phyloP scores from a whole-genome alignment of 1,140 invertebrate genomes.

The Drosophila teissieri region DNA sequence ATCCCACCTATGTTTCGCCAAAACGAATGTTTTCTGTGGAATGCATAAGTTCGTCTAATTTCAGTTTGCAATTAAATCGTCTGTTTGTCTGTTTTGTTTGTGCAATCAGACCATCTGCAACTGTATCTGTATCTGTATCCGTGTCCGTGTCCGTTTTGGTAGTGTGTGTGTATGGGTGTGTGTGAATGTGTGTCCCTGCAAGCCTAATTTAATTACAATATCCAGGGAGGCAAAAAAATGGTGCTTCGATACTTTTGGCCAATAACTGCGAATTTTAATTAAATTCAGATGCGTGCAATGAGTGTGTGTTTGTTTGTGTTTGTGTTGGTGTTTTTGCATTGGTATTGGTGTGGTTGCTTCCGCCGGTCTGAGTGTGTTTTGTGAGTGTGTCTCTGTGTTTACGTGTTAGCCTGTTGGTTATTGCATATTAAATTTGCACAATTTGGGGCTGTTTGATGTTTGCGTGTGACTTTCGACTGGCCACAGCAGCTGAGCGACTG shows the following conservation, averaged over 20 bases:
- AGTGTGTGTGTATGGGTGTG: not conserved
- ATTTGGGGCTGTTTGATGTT: constrained; percentile 69
- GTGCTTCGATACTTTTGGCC: constrained; percentile 64
- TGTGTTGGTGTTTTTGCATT: constrained; percentile 32
- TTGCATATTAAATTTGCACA: constrained; percentile 78
- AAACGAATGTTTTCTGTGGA: not conserved
- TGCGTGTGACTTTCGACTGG: constrained; percentile 66
- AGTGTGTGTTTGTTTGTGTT: constrained; percentile 42
- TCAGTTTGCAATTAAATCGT: constrained; percentile 70
- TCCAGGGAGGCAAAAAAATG: constrained; percentile 17
- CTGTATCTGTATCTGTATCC: constrained; percentile 16
- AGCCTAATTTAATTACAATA: constrained; percentile 77
- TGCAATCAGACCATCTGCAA: constrained; percentile 3
- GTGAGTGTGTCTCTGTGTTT: constrained; percentile 9
- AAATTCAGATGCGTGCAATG: constrained; percentile 68
- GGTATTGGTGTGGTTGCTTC: not conserved
- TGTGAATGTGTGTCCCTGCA: constrained; percentile 39
- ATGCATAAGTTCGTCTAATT: constrained; percentile 44
- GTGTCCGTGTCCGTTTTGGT: not conserved
- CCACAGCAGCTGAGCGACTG: constrained; percentile 48
- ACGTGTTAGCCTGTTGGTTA: constrained; percentile 29
- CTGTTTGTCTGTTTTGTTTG: constrained; percentile 56
- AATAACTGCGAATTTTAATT: constrained; percentile 80
- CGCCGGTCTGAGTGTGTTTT: not conserved
- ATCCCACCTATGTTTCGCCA: too few relatives aligned